Percentiles rank a stretch among this genome's conserved stretches.
phyloP scores from a whole-genome alignment of 2,797 vertebrate species.

The Manis crassicaudata region DNA sequence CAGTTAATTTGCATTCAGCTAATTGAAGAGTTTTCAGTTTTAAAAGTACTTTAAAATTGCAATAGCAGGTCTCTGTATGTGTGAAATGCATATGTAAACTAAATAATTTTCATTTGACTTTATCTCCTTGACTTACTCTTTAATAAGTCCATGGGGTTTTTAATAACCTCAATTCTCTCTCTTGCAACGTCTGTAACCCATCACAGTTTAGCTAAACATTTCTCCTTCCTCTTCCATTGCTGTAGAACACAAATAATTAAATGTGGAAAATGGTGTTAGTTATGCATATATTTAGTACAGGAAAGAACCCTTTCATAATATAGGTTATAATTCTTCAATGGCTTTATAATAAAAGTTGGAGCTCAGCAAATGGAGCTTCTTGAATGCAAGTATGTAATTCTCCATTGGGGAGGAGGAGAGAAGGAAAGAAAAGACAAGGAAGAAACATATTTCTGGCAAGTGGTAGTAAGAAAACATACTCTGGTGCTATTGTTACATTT shows the following conservation, averaged over 20 bases:
- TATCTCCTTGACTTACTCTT: conserved; percentile 19
- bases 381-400: background rate
- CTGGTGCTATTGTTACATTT: background rate
- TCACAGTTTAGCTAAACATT: background rate
- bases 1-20: background rate
- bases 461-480: background rate
- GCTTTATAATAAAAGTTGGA: conserved; percentile 10
- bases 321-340: background rate
- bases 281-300: conserved; percentile 8
- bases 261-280: background rate
- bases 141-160: background rate
- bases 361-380: conserved; percentile 18
- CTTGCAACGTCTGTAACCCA: background rate
- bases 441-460: background rate
- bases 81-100: background rate
- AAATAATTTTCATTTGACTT: conserved; percentile 9
- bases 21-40: background rate
- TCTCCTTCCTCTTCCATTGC: background rate
- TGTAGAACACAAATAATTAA: background rate
- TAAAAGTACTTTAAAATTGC: background rate
- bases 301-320: conserved; percentile 34
- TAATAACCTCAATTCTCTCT: background rate
- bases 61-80: background rate
- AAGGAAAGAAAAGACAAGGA: background rate
- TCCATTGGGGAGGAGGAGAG: background rate